Evolutionary conservation across 2,113 vertebrate species (phyloP).

Genomic region (chimpanzee (Pan troglodytes)): DNA sequence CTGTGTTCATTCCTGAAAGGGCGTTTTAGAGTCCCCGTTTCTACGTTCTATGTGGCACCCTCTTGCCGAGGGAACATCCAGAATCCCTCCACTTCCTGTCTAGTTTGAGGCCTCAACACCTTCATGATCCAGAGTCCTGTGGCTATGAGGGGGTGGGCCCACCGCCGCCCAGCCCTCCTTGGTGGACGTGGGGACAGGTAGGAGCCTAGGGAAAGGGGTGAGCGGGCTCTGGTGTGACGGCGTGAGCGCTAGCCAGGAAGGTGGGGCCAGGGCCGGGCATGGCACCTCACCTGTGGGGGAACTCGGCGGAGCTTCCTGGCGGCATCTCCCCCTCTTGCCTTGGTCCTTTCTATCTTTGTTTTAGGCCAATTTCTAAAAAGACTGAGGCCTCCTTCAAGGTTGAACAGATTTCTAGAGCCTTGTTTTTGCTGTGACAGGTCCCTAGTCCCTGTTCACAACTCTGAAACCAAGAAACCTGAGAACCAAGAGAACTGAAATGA

Average conservation of each 20-base stretch:
- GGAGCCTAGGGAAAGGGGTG: neutral
- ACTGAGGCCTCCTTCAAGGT: fast-evolving
- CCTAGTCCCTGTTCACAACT: no score
- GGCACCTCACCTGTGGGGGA: neutral
- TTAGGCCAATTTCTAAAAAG: neutral
- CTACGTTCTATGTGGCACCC: fast-evolving
- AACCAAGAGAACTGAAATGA: fast-evolving
- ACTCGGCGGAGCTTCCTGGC: fast-evolving
- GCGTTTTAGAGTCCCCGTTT: neutral
- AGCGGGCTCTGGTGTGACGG: fast-evolving
- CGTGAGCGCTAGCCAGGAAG: neutral
- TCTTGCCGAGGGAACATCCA: neutral
- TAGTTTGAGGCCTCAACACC: neutral
- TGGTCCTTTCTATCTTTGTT: neutral
- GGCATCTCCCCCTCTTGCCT: neutral
- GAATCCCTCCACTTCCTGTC: neutral
- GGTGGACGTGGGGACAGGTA: neutral
- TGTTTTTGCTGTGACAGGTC: fast-evolving
- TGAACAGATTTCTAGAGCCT: neutral
- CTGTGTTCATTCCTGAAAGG: neutral
- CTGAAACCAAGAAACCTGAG: neutral
- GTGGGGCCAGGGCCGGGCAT: neutral
- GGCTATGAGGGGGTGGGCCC: fast-evolving
- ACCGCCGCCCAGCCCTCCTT: neutral
- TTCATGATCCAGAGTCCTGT: neutral